Evolutionary conservation across 2,888 invertebrate species (phyloP).

Genomic region (Podotricha telesiphe): DNA sequence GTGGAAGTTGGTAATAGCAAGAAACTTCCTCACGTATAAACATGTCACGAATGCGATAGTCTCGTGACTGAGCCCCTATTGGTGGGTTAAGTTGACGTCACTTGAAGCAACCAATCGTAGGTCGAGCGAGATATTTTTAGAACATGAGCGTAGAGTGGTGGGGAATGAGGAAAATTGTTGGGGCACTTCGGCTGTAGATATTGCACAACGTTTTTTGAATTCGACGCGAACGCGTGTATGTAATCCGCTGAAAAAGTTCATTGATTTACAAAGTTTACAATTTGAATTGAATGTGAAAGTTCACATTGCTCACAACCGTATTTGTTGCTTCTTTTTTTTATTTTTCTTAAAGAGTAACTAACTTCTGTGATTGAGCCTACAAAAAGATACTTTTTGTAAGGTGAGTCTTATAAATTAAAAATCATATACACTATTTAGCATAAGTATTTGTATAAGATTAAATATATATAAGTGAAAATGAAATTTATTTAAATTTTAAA

Average conservation of each 20-base stretch:
- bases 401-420: constrained; percentile 43
- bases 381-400: constrained; percentile 47
- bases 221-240: constrained; percentile 60
- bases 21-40: constrained; percentile 43
- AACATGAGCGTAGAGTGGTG: constrained; percentile 62
- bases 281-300: constrained; percentile 15
- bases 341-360: constrained; percentile 51
- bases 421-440: neutral
- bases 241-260: constrained; percentile 31
- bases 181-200: constrained; percentile 52
- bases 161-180: constrained; percentile 74
- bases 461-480: neutral
- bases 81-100: constrained; percentile 71
- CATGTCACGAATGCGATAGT: constrained; percentile 51
- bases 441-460: neutral
- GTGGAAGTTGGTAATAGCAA: constrained; percentile 42
- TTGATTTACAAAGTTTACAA: constrained; percentile 27
- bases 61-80: constrained; percentile 73
- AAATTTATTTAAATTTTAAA: neutral
- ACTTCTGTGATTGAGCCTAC: constrained; percentile 39
- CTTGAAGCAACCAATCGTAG: constrained; percentile 60
- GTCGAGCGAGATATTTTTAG: constrained; percentile 71
- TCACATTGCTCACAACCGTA: constrained; percentile 32
- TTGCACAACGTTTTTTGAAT: constrained; percentile 77
- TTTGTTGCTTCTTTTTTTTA: constrained; percentile 49